phyloP scores from a whole-genome alignment of 1,140 invertebrate genomes.

The Phymastichus coffea region DNA sequence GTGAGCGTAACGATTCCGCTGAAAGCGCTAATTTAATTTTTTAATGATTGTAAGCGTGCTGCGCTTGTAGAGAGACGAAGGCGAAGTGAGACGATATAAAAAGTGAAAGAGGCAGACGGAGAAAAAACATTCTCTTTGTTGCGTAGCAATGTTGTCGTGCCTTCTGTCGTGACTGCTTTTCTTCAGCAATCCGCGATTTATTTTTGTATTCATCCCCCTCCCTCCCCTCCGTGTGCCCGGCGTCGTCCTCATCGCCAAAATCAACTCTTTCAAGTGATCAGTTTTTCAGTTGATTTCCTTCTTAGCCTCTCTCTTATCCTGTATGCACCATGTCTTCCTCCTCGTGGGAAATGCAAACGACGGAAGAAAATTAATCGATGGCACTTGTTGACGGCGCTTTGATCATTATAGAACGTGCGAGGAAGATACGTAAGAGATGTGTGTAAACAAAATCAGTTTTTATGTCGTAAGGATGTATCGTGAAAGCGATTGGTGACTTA shows the following conservation, averaged over 20 bases:
- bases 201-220: conserved; percentile 45
- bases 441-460: neutral
- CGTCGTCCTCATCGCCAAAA: neutral
- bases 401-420: neutral
- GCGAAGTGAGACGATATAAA: conserved; percentile 1
- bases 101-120: conserved; percentile 1
- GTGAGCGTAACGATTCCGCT: conserved; percentile 5
- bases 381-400: too few relatives aligned
- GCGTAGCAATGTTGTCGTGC: conserved; percentile 53
- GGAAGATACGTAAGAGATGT: conserved; percentile 19
- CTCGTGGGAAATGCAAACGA: conserved; percentile 18
- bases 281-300: neutral
- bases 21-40: conserved; percentile 13
- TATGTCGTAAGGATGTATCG: conserved; percentile 29
- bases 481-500: conserved; percentile 46
- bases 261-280: neutral
- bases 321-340: neutral
- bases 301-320: neutral
- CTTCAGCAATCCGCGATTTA: conserved; percentile 49
- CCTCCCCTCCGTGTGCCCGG: conserved; percentile 1
- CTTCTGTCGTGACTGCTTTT: conserved; percentile 43
- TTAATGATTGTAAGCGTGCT: conserved; percentile 2
- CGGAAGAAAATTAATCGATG: conserved; percentile 11
- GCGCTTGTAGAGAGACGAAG: neutral
- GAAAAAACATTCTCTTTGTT: conserved; percentile 36